A percentile compares a stretch with the other conserved stretches of the same genome.
These are phyloP conservation scores for Oryctes rhinoceros DNA, from an alignment of 1,140 invertebrate genomes.

Conservation along the genomic window DNA sequence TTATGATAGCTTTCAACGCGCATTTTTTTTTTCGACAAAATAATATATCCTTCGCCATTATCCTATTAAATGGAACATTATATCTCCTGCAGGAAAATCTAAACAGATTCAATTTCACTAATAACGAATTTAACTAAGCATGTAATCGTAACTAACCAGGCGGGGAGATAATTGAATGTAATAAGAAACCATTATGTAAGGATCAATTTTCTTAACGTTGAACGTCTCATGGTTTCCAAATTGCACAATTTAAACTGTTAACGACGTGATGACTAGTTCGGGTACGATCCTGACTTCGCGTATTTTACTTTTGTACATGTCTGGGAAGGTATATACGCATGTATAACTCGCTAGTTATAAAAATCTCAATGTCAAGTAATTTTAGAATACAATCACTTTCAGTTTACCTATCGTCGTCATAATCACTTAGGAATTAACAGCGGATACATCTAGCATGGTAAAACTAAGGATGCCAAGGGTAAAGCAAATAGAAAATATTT, in stretches of 20 bases:
- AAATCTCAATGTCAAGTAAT: no score
- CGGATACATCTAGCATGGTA: no score
- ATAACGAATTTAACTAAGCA: constrained; percentile 21
- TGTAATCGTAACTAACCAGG: not conserved
- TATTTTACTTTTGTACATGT: no score
- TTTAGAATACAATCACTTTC: no score
- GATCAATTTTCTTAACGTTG: constrained; percentile 5
- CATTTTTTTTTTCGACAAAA: not conserved
- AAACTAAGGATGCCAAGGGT: no score
- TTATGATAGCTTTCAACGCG: no score
- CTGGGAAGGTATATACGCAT: no score
- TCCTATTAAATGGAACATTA: constrained; percentile 18
- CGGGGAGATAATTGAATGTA: not conserved
- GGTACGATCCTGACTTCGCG: not conserved
- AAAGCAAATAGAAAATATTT: no score
- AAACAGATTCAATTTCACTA: not conserved
- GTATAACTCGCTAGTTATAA: no score
- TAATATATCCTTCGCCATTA: not conserved
- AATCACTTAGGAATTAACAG: no score
- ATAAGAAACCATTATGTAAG: constrained; percentile 12
- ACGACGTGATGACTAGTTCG: not conserved
- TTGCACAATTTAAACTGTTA: not conserved
- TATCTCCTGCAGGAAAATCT: not conserved
- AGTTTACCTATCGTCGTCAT: no score
- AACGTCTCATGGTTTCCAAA: constrained; percentile 18